A percentile compares a stretch with the other conserved stretches of the same genome.
Evolutionary conservation across 1,140 invertebrate species (phyloP).

Genomic region (Parapsyche elsis): DNA sequence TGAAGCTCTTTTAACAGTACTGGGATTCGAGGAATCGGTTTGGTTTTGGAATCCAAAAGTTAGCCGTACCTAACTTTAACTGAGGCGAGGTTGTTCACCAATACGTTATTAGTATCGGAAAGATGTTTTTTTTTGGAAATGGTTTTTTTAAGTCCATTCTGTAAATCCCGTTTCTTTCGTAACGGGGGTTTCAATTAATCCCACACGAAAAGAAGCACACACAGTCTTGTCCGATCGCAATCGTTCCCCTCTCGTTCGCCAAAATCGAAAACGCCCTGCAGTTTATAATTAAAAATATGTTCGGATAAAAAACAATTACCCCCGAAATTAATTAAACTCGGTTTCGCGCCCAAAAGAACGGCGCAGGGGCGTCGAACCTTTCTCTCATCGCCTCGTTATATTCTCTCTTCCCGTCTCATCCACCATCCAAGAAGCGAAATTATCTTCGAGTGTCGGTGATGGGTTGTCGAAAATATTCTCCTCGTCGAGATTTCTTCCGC

Average conservation of each 20-base stretch:
- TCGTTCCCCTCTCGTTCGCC: slow-evolving; percentile 6
- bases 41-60: too few relatives aligned
- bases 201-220: slow-evolving; percentile 21
- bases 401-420: background rate
- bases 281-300: slow-evolving; percentile 48
- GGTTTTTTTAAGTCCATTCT: too few relatives aligned
- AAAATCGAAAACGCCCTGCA: slow-evolving; percentile 39
- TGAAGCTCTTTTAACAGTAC: too few relatives aligned
- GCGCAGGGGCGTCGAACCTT: background rate
- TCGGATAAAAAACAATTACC: slow-evolving; percentile 55
- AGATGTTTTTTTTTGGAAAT: too few relatives aligned
- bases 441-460: background rate
- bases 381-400: background rate
- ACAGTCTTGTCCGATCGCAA: slow-evolving; percentile 30
- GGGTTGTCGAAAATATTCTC: background rate
- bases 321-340: slow-evolving; percentile 52
- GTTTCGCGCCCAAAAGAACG: background rate
- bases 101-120: too few relatives aligned
- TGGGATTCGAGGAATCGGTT: too few relatives aligned
- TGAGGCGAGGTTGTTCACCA: too few relatives aligned
- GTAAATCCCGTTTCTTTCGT: slow-evolving; percentile 4
- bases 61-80: too few relatives aligned
- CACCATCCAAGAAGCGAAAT: background rate
- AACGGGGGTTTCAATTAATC: slow-evolving; percentile 42
- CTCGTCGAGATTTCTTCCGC: background rate